Conservation (phyloP, 2,888 invertebrate species). For the Thymelicus acteon region DNA sequence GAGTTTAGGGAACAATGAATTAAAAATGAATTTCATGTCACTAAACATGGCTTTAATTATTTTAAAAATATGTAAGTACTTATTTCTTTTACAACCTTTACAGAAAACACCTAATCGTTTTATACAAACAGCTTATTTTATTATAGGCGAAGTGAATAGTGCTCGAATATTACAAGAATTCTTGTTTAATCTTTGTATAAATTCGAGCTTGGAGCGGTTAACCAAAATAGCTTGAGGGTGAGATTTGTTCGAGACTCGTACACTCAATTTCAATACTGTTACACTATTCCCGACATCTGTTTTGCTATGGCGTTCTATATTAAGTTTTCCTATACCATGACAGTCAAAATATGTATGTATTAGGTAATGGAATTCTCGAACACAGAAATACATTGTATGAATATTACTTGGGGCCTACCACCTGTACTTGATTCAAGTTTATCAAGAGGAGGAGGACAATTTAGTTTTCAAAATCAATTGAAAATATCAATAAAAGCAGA, state of each 20-base stretch:
- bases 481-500: too few species aligned
- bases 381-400: too few species aligned
- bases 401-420: too few species aligned
- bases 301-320: conserved; percentile 24
- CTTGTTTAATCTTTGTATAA: conserved; percentile 36
- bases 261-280: conserved; percentile 30
- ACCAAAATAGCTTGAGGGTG: conserved; percentile 32
- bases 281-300: conserved; percentile 35
- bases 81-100: too few species aligned
- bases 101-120: background rate
- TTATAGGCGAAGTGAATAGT: conserved; percentile 11
- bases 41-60: too few species aligned
- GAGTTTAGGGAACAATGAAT: too few species aligned
- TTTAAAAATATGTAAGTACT: too few species aligned
- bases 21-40: too few species aligned
- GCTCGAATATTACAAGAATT: conserved; percentile 23
- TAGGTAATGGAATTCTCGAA: too few species aligned
- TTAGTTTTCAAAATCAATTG: too few species aligned
- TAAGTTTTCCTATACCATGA: conserved; percentile 4
- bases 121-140: background rate
- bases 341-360: background rate
- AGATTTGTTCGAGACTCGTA: conserved; percentile 35
- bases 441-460: too few species aligned
- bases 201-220: conserved; percentile 32
- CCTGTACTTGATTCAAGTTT: too few species aligned